These are phyloP conservation scores for Anarhynchus alexandrinus DNA, from an alignment of 2,113 vertebrate species.

Conservation along the genomic window DNA sequence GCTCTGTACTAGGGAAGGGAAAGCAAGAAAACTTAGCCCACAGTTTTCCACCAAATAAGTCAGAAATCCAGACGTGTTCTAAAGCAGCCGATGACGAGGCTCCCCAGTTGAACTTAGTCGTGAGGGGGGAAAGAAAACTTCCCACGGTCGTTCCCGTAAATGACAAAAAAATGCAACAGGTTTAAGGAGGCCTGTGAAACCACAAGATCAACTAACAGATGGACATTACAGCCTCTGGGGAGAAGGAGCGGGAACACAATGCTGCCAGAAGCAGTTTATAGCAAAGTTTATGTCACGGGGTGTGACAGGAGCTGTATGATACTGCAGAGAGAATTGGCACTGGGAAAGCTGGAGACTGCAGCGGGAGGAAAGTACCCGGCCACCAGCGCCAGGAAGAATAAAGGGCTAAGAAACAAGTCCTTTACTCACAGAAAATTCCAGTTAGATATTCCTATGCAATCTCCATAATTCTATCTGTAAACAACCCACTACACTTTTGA, in stretches of 20 bases:
- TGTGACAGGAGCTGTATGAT: not conserved
- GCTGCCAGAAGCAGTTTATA: not conserved
- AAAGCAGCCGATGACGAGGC: not conserved
- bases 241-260: not conserved
- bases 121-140: not conserved
- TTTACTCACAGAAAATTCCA: not conserved
- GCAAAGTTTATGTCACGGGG: not conserved
- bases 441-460: not conserved
- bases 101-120: slow-evolving; percentile 6
- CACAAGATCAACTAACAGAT: not conserved
- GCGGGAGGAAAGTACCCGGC: not conserved
- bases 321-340: not conserved
- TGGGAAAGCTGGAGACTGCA: not conserved
- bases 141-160: not conserved
- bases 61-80: not conserved
- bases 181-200: not conserved
- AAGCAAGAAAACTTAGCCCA: not conserved
- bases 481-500: not conserved
- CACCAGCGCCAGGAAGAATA: not conserved
- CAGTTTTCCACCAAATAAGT: slow-evolving; percentile 28
- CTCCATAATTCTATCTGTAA: not conserved
- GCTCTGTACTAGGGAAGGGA: not conserved
- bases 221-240: not conserved
- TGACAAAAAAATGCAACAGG: not conserved
- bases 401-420: not conserved